Evolutionary conservation across 2,888 invertebrate genomes (phyloP).

Genomic region (Plutella xylostella): DNA sequence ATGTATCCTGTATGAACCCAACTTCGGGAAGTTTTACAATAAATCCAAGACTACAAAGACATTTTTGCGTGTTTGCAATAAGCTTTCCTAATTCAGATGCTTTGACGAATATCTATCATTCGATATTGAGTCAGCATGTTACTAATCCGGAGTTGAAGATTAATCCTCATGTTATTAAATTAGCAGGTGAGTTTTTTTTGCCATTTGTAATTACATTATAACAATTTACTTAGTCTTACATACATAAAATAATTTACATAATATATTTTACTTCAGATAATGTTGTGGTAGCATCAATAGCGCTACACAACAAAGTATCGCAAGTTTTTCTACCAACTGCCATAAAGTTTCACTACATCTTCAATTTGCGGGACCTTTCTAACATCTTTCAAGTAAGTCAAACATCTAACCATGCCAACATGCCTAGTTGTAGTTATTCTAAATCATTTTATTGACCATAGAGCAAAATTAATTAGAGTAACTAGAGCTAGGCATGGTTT

Average conservation of each 20-base stretch:
- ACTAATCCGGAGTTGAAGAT: slow-evolving; percentile 86
- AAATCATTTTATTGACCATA: no score
- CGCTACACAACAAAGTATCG: slow-evolving; percentile 86
- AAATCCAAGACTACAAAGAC: slow-evolving; percentile 91
- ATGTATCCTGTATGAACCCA: slow-evolving; percentile 98
- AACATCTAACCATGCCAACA: no score
- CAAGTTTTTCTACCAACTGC: slow-evolving; percentile 95
- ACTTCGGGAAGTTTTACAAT: slow-evolving; percentile 98
- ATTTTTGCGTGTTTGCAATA: slow-evolving; percentile 90
- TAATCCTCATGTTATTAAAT: slow-evolving; percentile 73
- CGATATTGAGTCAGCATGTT: slow-evolving; percentile 89
- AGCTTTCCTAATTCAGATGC: slow-evolving; percentile 87
- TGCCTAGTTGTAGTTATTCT: no score
- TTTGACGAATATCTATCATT: slow-evolving; percentile 87
- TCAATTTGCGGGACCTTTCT: slow-evolving; percentile 94
- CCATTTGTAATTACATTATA: background rate
- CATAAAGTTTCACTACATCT: slow-evolving; percentile 96
- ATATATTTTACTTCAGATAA: slow-evolving; percentile 47
- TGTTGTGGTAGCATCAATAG: slow-evolving; percentile 85
- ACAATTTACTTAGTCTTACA: background rate
- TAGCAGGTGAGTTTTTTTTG: slow-evolving; percentile 56
- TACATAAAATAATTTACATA: slow-evolving; percentile 1
- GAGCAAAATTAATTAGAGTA: no score
- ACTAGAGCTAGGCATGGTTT: no score
- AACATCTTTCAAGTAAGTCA: slow-evolving; percentile 93